Evolutionary conservation across 2,113 vertebrate genomes (phyloP), one percentile per base, ranked within the genome.

Genomic region (Erinaceus europaeus): DNA sequence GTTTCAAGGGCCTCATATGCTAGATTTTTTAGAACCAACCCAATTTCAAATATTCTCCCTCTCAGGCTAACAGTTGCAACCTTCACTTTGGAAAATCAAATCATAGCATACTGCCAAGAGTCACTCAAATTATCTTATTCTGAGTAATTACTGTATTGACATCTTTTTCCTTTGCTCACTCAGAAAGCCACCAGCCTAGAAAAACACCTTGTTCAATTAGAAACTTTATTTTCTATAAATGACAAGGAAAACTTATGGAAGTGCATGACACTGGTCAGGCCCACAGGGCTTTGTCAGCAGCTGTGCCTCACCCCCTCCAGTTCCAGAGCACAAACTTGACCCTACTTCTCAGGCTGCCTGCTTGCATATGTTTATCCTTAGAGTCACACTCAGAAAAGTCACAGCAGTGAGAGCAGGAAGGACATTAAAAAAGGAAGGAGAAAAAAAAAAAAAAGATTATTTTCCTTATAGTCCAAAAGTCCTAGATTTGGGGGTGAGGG

Each of bases 141-240:
- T 48, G 74, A 71, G 65, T 71, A 61, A 59, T 32, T 84, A 64
- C 20, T 18, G 5, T 61, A 71, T 75, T 29, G 48, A 84, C 65
- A 36, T 48, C 29, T 48, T 57, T 82, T n/a, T 48, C 57, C 48
- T 81, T 65, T 57, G 57, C 40, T 17, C 36, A 81, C 17, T 71
- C 29, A 14, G 14, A 80, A 90, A 83, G 50, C 32, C 59, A 48
- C 40, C 38, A 40, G 67, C 38, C 32, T 36, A 71, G 38, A 84
- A 81, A 81, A 71, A 82, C 20, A 52, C 9, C 44, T 55, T 34
- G 69, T 23, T 88, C 69, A 36, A 57, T 55, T 65, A 84, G 40
- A 84, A 86, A 69, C 15, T 89, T 59, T 80, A 40, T 38, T 84
- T 83, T 71, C 52, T 48, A 6, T 72, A 62, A 78, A 82, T 21